Base-by-base conservation (phyloP, 2,113 vertebrate species). In the Neopipo cinnamomea region DNA sequence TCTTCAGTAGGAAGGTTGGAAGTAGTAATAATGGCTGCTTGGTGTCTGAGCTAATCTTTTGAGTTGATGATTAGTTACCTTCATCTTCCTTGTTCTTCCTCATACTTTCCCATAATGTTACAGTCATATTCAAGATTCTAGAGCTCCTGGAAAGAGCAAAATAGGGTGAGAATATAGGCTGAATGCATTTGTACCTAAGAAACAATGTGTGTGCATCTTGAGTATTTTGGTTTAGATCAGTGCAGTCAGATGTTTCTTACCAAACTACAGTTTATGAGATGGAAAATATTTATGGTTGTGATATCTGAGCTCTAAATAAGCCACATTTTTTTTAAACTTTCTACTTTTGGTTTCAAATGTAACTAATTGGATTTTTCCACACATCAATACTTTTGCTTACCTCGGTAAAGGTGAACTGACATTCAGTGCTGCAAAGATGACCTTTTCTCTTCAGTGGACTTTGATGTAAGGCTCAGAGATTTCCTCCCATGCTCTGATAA, bases 391-490 rank as follows among this genome's bases (percentile, higher is more conserved):
- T 68, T 68, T 16, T 42, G 31, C 78, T 88, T 91, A 81, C 85
- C 62, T 77, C 74, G 76, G 73, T 89, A 86, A 82, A 93, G 44
- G 55, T 65, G 58, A 89, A 81, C 86, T 95, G 94, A 90, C 72
- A 46, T 59, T 56, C 33, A 3, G 5, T 93, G 68, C 81, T 85
- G 75, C 73, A 70, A 84, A 96, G 24, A 68, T 10, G n/a, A 30
- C 22, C 12, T 85, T 75, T 96, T 92, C 92, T 91, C 17, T 93
- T 94, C 67, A 63, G 62, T 68, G 68, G 63, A 56, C 87, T 97
- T 95, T 91, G 87, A 96, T 93, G 89, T 87, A 59, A 93, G 96
- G 89, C 96, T 97, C 93, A 95, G 96, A 97, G 65, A 77, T 95
- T 94, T 93, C 81, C n/a, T 86, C 70, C 44, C 52, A n/a, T 83